phyloP scores from a whole-genome alignment of 35 echinoderm and acorn worm species.

The Holothuria glaberrima region DNA sequence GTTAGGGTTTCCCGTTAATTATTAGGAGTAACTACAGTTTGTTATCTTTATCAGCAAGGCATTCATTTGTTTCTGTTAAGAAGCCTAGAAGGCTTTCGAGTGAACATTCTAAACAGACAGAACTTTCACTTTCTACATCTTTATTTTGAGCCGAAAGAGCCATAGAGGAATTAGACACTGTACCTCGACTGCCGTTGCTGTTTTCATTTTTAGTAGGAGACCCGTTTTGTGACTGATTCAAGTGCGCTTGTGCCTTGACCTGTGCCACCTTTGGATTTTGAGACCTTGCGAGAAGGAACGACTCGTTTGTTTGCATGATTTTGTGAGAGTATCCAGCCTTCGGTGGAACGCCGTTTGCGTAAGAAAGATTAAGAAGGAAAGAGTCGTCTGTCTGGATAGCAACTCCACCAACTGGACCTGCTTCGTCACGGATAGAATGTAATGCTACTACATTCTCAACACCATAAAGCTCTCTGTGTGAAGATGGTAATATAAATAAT shows the following conservation, averaged over 20 bases:
- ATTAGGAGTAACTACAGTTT: too few relatives aligned
- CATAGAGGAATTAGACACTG: too few relatives aligned
- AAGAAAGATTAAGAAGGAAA: slow-evolving; percentile 53
- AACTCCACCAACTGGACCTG: slow-evolving; percentile 23
- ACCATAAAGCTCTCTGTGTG: slow-evolving; percentile 60
- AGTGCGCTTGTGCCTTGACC: slow-evolving; percentile 1
- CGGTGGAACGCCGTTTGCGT: slow-evolving; percentile 70
- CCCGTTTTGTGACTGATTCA: neutral
- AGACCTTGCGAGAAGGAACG: slow-evolving; percentile 57
- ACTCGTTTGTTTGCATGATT: slow-evolving; percentile 76
- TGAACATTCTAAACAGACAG: too few relatives aligned
- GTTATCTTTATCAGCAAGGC: too few relatives aligned
- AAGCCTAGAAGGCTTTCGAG: too few relatives aligned
- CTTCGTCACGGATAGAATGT: slow-evolving; percentile 45
- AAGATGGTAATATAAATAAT: neutral
- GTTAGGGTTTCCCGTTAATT: too few relatives aligned
- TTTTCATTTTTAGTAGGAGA: neutral
- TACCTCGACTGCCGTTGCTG: too few relatives aligned
- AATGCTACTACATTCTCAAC: slow-evolving; percentile 72
- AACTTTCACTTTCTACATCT: too few relatives aligned
- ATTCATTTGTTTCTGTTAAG: too few relatives aligned
- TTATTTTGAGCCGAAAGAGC: too few relatives aligned
- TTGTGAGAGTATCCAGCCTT: slow-evolving; percentile 69
- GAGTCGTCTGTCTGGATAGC: slow-evolving; percentile 72
- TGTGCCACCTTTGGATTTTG: slow-evolving; percentile 47